Evolutionary conservation across 2,797 vertebrate genomes (phyloP).

Genomic region (Cossypha dichroa): DNA sequence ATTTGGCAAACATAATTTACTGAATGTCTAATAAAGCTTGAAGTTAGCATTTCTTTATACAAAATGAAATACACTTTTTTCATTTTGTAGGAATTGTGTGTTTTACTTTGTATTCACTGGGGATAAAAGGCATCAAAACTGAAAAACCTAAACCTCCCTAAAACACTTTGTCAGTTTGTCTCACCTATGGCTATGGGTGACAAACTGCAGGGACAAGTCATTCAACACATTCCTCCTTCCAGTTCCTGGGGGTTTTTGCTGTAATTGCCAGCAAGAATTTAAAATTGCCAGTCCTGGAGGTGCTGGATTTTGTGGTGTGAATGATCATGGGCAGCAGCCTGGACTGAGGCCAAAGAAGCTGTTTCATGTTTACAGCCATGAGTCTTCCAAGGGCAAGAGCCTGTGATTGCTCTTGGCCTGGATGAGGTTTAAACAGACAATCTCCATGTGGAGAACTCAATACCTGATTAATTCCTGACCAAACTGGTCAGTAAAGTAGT

Average conservation of each 20-base stretch:
- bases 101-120: neutral
- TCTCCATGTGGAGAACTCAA: neutral
- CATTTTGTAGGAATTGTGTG: neutral
- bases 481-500: neutral
- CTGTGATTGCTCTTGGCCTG: neutral
- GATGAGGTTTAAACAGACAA: constrained; percentile 13
- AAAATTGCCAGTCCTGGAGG: neutral
- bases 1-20: constrained; percentile 9
- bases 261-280: neutral
- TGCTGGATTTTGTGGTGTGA: constrained; percentile 7
- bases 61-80: neutral
- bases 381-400: neutral
- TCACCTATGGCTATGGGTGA: neutral
- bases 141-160: neutral
- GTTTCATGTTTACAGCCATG: neutral
- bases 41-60: neutral
- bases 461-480: constrained; percentile 22
- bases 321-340: constrained; percentile 1
- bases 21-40: neutral
- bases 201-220: neutral
- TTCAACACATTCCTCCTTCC: neutral
- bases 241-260: neutral
- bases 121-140: neutral
- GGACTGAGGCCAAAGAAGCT: neutral
- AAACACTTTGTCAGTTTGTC: neutral